Base-by-base conservation (phyloP, 2,113 vertebrate species). In the Phalacrocorax aristotelis region DNA sequence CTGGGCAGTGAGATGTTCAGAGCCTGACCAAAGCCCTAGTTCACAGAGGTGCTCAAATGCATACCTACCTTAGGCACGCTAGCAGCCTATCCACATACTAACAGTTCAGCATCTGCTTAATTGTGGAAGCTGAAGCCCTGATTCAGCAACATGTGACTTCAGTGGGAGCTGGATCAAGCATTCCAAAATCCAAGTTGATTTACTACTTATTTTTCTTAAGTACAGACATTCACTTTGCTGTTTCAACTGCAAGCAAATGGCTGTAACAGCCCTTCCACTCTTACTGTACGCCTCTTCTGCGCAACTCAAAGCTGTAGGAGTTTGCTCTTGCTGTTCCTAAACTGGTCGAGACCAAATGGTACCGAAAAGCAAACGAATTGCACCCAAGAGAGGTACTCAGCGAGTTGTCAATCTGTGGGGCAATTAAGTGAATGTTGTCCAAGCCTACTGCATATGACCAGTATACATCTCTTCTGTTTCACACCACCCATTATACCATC, bases 141-240 rank as follows among this genome's bases (percentile, higher is more conserved):
- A 97, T 86, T 97, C 97, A 96, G 92, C 38, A 0, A 88, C 95
- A 90, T 75, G 92, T 92, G 97, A 94, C 64, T 93, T 80, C 15
- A 78, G 92, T 81, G 88, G 94, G 85, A 97, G 90, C 60, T 90
- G 86, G 82, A 94, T 71, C 76, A 77, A 82, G 71, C 85, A 87
- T 83, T 96, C 94, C 87, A 90, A 95, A 95, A 94, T n/a, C 38
- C 68, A 55, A 91, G 51, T 18, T 91, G 78, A 95, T 91, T 90
- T 89, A 74, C 87, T 89, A 68, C 34, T 83, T 40, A 23, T 66
- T 91, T 93, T 91, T 87, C 75, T 87, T 36, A 94, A 93, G 87
- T 62, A 83, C 38, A 65, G 76, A 86, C 8, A 0, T 44, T 78
- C 54, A 36, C 77, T 87, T 91, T 32, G 44, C n/a, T 69, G n/a